Evolutionary conservation across 2,113 vertebrate species (phyloP).

Genomic region (Saccopteryx bilineata): DNA sequence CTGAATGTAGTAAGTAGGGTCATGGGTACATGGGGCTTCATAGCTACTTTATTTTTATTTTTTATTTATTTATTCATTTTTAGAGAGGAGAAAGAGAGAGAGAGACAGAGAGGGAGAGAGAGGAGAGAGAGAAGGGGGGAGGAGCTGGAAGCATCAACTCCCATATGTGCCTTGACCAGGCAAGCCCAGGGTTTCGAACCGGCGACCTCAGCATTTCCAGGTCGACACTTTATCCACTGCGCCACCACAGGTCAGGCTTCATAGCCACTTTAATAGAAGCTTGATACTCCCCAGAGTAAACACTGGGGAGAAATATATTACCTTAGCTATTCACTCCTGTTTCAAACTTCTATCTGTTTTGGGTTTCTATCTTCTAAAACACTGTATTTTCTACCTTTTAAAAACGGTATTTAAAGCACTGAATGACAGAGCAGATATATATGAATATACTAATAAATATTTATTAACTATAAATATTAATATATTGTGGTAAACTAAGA

Average conservation of each 20-base stretch:
- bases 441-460: slow-evolving; percentile 3
- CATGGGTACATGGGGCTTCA: not conserved
- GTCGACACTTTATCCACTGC: too few relatives aligned
- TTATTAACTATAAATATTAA: slow-evolving; percentile 47
- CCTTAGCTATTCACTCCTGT: not conserved
- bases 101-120: too few relatives aligned
- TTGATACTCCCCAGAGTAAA: slow-evolving; percentile 36
- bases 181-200: too few relatives aligned
- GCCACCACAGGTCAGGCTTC: too few relatives aligned
- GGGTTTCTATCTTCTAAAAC: not conserved
- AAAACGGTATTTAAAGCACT: slow-evolving; percentile 23
- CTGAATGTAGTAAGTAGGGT: not conserved
- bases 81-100: too few relatives aligned
- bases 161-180: too few relatives aligned
- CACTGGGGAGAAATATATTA: not conserved
- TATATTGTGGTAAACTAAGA: slow-evolving; percentile 5
- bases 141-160: too few relatives aligned
- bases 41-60: not conserved
- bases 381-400: not conserved
- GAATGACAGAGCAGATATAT: slow-evolving; percentile 10
- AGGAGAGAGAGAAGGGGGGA: too few relatives aligned
- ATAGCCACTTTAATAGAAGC: slow-evolving; percentile 15
- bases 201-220: too few relatives aligned
- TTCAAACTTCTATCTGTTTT: slow-evolving; percentile 26
- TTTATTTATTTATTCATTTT: too few relatives aligned